Conservation (phyloP, 2,888 invertebrate species). For the Drepanosiphum platanoidis region DNA sequence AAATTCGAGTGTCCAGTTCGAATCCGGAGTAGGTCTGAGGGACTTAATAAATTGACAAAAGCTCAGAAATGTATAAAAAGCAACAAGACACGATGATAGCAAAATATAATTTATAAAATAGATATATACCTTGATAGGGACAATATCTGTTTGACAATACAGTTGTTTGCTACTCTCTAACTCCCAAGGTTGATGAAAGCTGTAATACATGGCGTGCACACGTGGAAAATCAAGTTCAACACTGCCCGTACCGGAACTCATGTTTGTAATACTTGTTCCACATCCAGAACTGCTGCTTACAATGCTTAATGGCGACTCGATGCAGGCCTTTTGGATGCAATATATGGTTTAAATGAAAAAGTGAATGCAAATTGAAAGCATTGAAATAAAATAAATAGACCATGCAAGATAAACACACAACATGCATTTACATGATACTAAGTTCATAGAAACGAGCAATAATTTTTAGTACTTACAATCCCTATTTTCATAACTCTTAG, state of each 20-base stretch:
- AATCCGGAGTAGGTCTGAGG: constrained; percentile 58
- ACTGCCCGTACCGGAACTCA: constrained; percentile 59
- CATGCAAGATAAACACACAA: constrained; percentile 56
- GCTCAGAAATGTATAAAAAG: constrained; percentile 48
- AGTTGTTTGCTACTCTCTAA: constrained; percentile 73
- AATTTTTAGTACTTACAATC: constrained; percentile 20
- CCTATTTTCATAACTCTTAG: constrained; percentile 45
- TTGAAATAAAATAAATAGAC: constrained; percentile 30
- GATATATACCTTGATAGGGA: constrained; percentile 70
- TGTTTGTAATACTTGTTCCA: constrained; percentile 63
- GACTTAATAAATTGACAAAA: constrained; percentile 57
- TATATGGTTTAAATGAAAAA: constrained; percentile 55
- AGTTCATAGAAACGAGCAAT: constrained; percentile 13
- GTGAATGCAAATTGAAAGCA: constrained; percentile 51
- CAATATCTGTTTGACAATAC: constrained; percentile 69
- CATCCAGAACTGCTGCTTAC: constrained; percentile 63
- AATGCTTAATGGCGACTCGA: constrained; percentile 63
- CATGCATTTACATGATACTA: constrained; percentile 33
- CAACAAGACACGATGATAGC: constrained; percentile 58
- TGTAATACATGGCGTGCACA: constrained; percentile 71
- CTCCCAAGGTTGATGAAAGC: constrained; percentile 78
- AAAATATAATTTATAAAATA: constrained; percentile 55
- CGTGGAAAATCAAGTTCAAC: constrained; percentile 65
- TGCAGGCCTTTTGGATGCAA: constrained; percentile 63
- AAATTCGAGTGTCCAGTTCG: constrained; percentile 62